A percentile compares a stretch with the other conserved stretches of the same genome.
Conservation (phyloP, 2,888 invertebrate species). For the Yponomeuta malinellus region DNA sequence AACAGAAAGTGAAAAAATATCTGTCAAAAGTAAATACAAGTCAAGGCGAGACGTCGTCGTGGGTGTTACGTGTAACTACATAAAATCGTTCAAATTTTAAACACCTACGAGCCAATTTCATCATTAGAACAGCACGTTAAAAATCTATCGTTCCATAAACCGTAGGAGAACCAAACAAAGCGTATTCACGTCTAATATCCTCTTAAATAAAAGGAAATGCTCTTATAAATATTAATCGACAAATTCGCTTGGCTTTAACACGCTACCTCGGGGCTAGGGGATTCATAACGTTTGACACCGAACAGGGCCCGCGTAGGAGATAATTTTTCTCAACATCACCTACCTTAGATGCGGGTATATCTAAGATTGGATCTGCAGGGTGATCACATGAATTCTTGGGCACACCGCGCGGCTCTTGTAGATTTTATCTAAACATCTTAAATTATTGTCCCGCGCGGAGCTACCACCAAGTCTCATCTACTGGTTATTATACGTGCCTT, state of each 20-base stretch:
- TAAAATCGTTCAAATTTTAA: not conserved
- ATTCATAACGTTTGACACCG: constrained; percentile 59
- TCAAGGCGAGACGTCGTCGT: not conserved
- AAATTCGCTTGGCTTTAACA: constrained; percentile 26
- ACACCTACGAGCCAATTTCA: not conserved
- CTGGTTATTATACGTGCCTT: constrained; percentile 43
- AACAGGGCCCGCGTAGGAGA: constrained; percentile 47
- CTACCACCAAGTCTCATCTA: constrained; percentile 56
- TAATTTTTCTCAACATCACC: constrained; percentile 69
- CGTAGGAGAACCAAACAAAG: not conserved
- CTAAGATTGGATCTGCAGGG: constrained; percentile 66
- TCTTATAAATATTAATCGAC: constrained; percentile 20
- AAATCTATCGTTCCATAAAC: not conserved
- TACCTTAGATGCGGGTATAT: constrained; percentile 46
- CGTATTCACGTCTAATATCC: not conserved
- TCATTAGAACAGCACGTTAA: not conserved
- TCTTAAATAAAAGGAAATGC: constrained; percentile 1
- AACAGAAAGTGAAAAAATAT: constrained; percentile 1
- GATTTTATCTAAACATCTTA: constrained; percentile 72
- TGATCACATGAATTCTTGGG: constrained; percentile 72
- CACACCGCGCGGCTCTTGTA: constrained; percentile 65
- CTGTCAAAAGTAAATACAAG: not conserved
- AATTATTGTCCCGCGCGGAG: constrained; percentile 64
- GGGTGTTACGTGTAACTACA: not conserved
- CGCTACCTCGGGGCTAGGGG: constrained; percentile 24